Evolutionary conservation across 1,140 invertebrate genomes (phyloP).

Genomic region (Thaumetopoea pityocampa): DNA sequence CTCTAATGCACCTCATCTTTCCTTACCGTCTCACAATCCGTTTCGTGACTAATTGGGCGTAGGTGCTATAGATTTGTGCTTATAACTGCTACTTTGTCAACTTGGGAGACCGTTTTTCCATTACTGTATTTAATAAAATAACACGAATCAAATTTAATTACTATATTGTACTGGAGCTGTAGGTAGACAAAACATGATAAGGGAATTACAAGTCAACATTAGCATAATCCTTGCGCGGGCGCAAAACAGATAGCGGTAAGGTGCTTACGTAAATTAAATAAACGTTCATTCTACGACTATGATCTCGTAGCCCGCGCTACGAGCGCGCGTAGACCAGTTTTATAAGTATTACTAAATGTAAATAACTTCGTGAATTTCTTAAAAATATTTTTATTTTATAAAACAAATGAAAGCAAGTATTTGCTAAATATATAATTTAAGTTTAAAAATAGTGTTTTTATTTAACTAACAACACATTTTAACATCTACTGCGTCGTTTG

Average conservation of each 20-base stretch:
- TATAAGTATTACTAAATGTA: constrained; percentile 29
- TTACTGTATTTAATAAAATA: background rate
- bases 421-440: too few species aligned
- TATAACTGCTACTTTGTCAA: constrained; percentile 25
- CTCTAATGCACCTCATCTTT: constrained; percentile 62
- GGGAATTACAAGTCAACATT: constrained; percentile 63
- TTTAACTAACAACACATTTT: too few species aligned
- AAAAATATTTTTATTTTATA: too few species aligned
- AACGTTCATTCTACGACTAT: constrained; percentile 29
- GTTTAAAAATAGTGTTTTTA: too few species aligned
- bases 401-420: too few species aligned
- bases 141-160: constrained; percentile 10
- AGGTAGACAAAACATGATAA: constrained; percentile 63
- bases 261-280: constrained; percentile 68
- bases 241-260: constrained; percentile 67
- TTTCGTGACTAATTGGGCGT: constrained; percentile 63
- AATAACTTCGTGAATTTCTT: too few species aligned
- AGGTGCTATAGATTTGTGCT: constrained; percentile 32
- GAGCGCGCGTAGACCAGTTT: constrained; percentile 25
- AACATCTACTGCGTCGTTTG: constrained; percentile 4
- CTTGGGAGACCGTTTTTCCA: background rate
- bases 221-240: constrained; percentile 64
- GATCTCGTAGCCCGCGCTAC: constrained; percentile 35
- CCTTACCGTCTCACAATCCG: constrained; percentile 35
- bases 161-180: constrained; percentile 27